Evolutionary conservation across 2,888 invertebrate species (phyloP), one percentile per base, ranked within the genome.

Genomic region (Drosophila acutilabella): DNA sequence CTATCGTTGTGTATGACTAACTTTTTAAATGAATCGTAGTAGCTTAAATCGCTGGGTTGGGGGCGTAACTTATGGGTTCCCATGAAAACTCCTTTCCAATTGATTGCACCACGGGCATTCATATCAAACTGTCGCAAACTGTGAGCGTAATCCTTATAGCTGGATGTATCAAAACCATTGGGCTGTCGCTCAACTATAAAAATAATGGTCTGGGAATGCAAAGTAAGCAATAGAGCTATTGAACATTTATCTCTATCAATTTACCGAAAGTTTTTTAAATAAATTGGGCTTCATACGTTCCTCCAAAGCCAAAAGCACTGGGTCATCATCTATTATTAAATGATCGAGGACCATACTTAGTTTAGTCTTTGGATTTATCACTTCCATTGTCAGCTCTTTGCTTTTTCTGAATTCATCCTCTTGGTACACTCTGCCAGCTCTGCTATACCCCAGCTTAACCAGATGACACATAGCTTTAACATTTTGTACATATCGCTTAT

Each of bases 81-180:
- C 74, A 93, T 93, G 90, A 97, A 97, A 90, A 96, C 95, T 1
- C 94, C 94, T 18, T 92, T 93, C 96, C 96, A 97, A 90, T 97
- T 95, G 81, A 96, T 80, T 1, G 70, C 45, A 41, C 81, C 87
- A 4, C 76, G 81, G 0, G 59, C 3, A n/a, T 71, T 76, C 3
- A 81, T 30, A 64, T 83, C 85, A 10, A 81, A 78, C n/a, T 65
- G 69, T 3, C 80, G 76, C 30, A 91, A 66, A 52, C 91, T 91
- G 6, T 81, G 69, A 33, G 89, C 89, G 90, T 95, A 97, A 91
- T 98, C 97, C 40, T 97, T 95, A 89, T 97, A 97, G 3, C 96
- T 96, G 1, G 97, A 97, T 67, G 97, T 94, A 91, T 97, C 96
- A 84, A 95, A 95, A 4, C 96, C 96, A 5, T 94, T 93, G 72